Evolutionary conservation across 1,140 invertebrate genomes (phyloP), one percentile per base, ranked within the genome.

Genomic region (Habropoda laboriosa): DNA sequence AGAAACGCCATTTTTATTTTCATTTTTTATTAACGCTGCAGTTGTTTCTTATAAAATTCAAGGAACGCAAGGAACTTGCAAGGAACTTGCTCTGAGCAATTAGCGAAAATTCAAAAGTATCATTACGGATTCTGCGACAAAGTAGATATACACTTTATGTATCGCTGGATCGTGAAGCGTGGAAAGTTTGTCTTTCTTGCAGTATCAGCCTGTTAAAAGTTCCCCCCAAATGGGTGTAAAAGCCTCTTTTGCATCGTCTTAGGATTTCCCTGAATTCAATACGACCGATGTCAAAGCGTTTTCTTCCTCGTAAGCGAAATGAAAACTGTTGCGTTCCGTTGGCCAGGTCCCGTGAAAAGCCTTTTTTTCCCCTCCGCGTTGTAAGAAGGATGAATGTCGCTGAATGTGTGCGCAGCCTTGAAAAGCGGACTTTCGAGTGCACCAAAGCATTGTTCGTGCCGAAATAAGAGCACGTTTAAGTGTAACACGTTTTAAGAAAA

Each of bases 401-500:
- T n/a, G 70, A 60, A 72, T 35, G 55, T 12, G 40, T 10, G 27
- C n/a, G n/a, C 49, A 24, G 24, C 2, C 49, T 24, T 12, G 47
- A 24, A 27, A 40, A 55, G 35, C 27, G 5, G 38, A 42, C 51
- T 30, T 32, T 42, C 18, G 35, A 60, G 70, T 40, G 53, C 51
- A 7, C 51, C 21, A 27, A 42, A n/a, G 24, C 55, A 60, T 60
- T 60, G 55, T 72, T 60, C 38, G 38, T 57, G 10, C 6, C 12
- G 47, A 72, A 72, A 60, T 72, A 35, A 10, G 21, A 32, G 38
- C 68, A 32, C 21, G 49, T 40, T 70, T 55, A 38, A 55, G 67
- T 12, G 18, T 40, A 40, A 70, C 49, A 10, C 27, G 30, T 60
- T 47, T 35, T 24, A 35, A 72, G 55, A 45, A 47, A 60, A 60